These are phyloP conservation scores for Sogatella furcifera DNA, from an alignment of 1,140 invertebrate species.

Conservation along the genomic window DNA sequence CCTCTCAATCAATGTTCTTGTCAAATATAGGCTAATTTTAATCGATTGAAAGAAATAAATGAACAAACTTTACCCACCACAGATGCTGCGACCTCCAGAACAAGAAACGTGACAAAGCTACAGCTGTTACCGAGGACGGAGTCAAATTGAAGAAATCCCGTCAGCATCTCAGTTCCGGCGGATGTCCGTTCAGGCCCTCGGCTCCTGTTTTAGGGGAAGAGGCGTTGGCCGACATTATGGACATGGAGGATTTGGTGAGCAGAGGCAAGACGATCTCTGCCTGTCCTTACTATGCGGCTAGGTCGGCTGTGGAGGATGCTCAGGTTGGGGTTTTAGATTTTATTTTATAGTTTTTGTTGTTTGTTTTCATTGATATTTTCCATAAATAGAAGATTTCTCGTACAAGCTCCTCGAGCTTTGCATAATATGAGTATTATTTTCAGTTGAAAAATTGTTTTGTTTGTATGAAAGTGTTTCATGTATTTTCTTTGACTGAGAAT, in stretches of 20 bases:
- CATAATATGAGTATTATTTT: no score
- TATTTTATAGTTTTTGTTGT: not conserved
- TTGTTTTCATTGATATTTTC: not conserved
- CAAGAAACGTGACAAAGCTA: constrained; percentile 46
- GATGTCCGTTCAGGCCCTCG: constrained; percentile 52
- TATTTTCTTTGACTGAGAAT: no score
- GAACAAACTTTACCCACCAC: no score
- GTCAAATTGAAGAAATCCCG: constrained; percentile 49
- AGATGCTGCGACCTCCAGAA: constrained; percentile 82
- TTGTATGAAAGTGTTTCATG: no score
- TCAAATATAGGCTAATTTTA: no score
- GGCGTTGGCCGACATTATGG: constrained; percentile 59
- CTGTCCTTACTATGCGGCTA: constrained; percentile 85
- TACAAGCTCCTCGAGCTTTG: no score
- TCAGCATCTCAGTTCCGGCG: constrained; percentile 31
- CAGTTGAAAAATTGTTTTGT: no score
- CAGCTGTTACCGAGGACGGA: constrained; percentile 44
- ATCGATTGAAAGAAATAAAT: no score
- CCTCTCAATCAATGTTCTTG: no score
- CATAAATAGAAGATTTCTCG: not conserved
- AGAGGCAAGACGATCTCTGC: constrained; percentile 57
- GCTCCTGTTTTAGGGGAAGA: constrained; percentile 45
- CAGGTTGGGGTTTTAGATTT: constrained; percentile 41
- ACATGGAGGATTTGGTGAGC: constrained; percentile 78
- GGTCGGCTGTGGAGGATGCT: constrained; percentile 65